These are phyloP conservation scores for Spinus olivaceus DNA, from an alignment of 2,797 vertebrate species.

Conservation along the genomic window DNA sequence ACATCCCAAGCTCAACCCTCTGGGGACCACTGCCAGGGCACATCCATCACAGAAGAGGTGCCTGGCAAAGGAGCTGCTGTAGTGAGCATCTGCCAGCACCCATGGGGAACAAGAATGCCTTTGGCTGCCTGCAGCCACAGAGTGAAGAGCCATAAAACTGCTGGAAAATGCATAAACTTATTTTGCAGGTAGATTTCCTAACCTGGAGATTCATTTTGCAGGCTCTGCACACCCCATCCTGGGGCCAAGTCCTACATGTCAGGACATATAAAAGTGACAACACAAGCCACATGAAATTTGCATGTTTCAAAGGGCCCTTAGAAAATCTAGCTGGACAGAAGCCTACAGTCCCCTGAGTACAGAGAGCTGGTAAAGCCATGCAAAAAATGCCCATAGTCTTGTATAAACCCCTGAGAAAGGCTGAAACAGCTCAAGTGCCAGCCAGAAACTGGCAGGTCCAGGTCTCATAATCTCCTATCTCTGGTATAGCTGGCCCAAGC, in stretches of 20 bases:
- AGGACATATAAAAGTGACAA: not conserved
- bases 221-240: not conserved
- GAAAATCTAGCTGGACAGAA: not conserved
- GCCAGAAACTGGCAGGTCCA: not conserved
- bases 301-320: not conserved
- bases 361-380: not conserved
- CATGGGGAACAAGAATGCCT: not conserved
- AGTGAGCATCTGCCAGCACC: not conserved
- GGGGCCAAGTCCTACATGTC: not conserved
- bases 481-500: not conserved
- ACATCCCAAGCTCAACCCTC: not conserved
- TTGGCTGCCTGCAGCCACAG: not conserved
- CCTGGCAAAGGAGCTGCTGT: not conserved
- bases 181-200: not conserved
- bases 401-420: not conserved
- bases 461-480: not conserved
- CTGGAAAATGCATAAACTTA: not conserved
- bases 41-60: rapidly evolving
- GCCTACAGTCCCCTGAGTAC: not conserved
- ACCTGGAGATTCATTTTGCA: not conserved
- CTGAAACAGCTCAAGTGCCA: not conserved
- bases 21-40: not conserved
- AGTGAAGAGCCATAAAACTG: not conserved
- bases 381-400: not conserved
- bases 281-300: not conserved